Percentiles rank a stretch among this genome's conserved stretches.
These are phyloP conservation scores for Phocoena sinus DNA, from an alignment of 2,113 vertebrate species.

Conservation along the genomic window DNA sequence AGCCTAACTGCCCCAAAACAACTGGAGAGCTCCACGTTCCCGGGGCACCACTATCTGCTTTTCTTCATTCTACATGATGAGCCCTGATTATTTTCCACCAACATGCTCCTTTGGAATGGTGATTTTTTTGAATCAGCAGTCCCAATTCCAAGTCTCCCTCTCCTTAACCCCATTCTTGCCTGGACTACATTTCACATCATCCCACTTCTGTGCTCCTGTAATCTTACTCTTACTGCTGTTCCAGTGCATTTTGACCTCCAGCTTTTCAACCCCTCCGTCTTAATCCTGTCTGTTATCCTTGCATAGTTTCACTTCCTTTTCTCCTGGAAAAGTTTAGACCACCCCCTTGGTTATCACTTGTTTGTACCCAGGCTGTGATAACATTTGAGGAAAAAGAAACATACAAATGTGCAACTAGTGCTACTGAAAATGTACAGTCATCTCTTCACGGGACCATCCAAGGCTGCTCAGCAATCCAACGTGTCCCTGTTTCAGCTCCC, in stretches of 20 bases:
- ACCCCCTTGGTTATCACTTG: background rate
- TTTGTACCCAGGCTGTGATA: background rate
- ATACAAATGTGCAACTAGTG: background rate
- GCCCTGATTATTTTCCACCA: background rate
- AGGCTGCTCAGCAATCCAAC: fast-evolving
- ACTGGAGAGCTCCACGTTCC: background rate
- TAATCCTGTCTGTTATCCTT: background rate
- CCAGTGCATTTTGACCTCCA: background rate
- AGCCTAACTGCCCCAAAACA: background rate
- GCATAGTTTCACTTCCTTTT: background rate
- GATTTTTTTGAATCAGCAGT: background rate
- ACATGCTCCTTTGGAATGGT: background rate
- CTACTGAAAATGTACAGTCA: background rate
- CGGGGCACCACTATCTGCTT: background rate
- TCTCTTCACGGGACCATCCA: background rate
- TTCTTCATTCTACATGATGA: background rate
- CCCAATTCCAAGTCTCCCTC: background rate
- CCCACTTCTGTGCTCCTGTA: background rate
- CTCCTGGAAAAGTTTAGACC: background rate
- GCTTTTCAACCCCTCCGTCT: background rate
- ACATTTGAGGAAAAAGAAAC: background rate
- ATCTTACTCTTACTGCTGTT: background rate
- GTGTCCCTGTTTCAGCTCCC: background rate
- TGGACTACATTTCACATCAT: background rate
- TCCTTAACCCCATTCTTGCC: background rate